Percentiles rank a stretch among this genome's conserved stretches.
Conservation (phyloP, 2,797 vertebrate species). For the Eulemur albifrons region DNA sequence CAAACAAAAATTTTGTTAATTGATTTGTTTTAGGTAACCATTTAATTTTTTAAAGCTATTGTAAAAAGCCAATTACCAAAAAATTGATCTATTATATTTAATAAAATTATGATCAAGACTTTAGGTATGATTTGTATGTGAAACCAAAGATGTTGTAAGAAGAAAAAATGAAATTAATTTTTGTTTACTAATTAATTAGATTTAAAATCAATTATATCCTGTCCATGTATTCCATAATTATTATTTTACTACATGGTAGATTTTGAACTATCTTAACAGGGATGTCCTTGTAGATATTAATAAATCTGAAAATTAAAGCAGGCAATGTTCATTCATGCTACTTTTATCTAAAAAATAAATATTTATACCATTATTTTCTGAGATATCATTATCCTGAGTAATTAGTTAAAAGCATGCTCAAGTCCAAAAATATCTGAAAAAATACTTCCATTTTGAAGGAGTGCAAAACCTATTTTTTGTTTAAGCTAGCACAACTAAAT, state of each 20-base stretch:
- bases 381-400: background rate
- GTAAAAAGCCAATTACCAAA: slow-evolving; percentile 47
- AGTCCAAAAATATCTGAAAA: background rate
- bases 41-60: slow-evolving; percentile 53
- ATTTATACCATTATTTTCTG: background rate
- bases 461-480: background rate
- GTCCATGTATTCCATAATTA: background rate
- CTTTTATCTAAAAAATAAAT: slow-evolving; percentile 30
- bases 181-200: slow-evolving; percentile 14
- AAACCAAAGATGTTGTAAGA: slow-evolving; percentile 2
- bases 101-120: slow-evolving; percentile 48
- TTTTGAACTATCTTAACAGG: background rate
- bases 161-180: slow-evolving; percentile 1
- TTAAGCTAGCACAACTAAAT: background rate
- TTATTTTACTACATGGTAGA: background rate
- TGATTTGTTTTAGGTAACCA: slow-evolving; percentile 52
- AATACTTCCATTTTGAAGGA: background rate
- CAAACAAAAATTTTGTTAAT: slow-evolving; percentile 38
- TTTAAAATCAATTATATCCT: slow-evolving; percentile 3
- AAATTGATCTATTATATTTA: slow-evolving; percentile 38
- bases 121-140: slow-evolving; percentile 7
- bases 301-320: slow-evolving; percentile 39
- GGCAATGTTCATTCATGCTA: background rate
- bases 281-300: background rate
- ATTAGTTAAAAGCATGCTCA: background rate